These are phyloP conservation scores for Promerops cafer DNA, from an alignment of 2,113 vertebrate species.

Conservation along the genomic window DNA sequence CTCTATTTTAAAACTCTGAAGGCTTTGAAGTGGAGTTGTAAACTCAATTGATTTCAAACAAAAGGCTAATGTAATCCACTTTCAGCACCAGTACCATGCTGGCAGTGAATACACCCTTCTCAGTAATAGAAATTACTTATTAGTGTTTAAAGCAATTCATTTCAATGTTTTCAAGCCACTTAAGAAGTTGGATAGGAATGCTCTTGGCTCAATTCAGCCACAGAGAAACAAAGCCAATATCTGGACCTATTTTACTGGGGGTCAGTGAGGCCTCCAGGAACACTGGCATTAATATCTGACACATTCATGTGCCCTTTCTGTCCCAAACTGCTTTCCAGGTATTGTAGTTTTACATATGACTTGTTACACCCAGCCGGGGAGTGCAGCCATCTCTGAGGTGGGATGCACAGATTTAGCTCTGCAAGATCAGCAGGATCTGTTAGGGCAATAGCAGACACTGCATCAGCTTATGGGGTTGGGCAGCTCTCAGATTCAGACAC, in stretches of 20 bases:
- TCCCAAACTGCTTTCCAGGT: background rate
- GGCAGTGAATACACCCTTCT: constrained; percentile 18
- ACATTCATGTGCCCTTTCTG: background rate
- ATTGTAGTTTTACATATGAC: background rate
- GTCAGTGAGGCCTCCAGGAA: background rate
- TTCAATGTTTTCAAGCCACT: constrained; percentile 32
- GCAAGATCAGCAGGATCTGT: background rate
- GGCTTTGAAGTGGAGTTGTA: constrained; percentile 57
- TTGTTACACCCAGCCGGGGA: background rate
- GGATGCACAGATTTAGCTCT: background rate
- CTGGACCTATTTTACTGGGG: background rate
- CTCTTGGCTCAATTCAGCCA: constrained; percentile 12
- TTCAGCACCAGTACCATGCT: constrained; percentile 49
- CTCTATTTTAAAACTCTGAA: constrained; percentile 47
- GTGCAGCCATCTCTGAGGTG: background rate
- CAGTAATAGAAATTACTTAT: constrained; percentile 40
- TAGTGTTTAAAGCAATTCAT: constrained; percentile 29
- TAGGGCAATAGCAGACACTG: background rate
- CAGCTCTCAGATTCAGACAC: background rate
- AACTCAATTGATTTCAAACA: constrained; percentile 62
- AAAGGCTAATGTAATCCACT: constrained; percentile 64
- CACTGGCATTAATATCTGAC: background rate
- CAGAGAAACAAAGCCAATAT: background rate
- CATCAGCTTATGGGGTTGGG: background rate
- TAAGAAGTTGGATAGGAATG: background rate